phyloP scores from a whole-genome alignment of 2,888 invertebrate genomes.

The Chalcosyrphus nemorum region DNA sequence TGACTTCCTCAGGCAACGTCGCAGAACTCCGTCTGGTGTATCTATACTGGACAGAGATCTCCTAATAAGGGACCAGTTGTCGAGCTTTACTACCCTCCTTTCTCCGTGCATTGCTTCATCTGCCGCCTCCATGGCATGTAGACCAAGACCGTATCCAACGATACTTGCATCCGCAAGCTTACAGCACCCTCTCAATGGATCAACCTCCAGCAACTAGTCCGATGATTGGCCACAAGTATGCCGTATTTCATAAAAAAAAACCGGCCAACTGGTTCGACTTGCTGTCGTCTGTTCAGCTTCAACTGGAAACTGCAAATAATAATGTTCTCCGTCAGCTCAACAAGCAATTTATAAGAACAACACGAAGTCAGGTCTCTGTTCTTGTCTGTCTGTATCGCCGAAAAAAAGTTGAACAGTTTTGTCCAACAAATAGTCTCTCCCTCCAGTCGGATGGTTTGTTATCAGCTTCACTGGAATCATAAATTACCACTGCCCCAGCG shows the following conservation, averaged over 20 bases:
- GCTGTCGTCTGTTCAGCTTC: neutral
- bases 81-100: too few relatives aligned
- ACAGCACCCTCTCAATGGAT: neutral
- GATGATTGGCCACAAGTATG: too few relatives aligned
- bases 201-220: neutral
- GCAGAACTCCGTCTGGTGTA: too few relatives aligned
- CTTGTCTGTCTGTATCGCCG: neutral
- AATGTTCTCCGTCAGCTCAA: neutral
- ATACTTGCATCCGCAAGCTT: too few relatives aligned
- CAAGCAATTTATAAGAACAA: slow-evolving; percentile 6
- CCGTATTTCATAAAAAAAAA: too few relatives aligned
- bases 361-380: neutral
- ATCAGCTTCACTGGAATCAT: slow-evolving; percentile 47
- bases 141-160: too few relatives aligned
- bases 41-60: too few relatives aligned
- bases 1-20: too few relatives aligned
- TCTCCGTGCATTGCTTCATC: too few relatives aligned
- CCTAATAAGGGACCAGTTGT: too few relatives aligned
- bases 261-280: neutral
- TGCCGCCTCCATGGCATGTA: too few relatives aligned
- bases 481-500: slow-evolving; percentile 37
- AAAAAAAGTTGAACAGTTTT: slow-evolving; percentile 33
- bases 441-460: slow-evolving; percentile 20
- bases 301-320: neutral
- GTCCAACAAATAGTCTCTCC: slow-evolving; percentile 13